phyloP scores from a whole-genome alignment of 2,113 vertebrate species.

The Pachycephala philippinensis region DNA sequence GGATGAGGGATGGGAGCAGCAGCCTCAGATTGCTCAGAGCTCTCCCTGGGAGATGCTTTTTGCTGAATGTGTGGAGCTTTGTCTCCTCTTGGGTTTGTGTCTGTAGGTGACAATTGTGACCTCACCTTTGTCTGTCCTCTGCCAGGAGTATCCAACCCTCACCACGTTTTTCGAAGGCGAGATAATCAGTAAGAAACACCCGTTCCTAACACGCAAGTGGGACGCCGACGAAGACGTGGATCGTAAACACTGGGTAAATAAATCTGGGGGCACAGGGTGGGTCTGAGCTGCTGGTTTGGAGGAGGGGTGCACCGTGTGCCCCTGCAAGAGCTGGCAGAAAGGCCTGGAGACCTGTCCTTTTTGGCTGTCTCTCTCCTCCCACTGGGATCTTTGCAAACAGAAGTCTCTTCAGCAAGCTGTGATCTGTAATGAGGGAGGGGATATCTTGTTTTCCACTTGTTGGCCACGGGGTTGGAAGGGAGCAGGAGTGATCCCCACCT shows the following conservation, averaged over 20 bases:
- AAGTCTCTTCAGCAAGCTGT: not conserved
- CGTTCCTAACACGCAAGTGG: slow-evolving; percentile 97
- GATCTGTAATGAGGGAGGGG: not conserved
- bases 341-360: not conserved
- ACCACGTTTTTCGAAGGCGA: slow-evolving; percentile 98
- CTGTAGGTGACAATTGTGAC: not conserved
- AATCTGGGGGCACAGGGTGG: not conserved
- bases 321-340: not conserved
- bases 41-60: not conserved
- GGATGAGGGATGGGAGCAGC: rapidly evolving
- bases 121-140: not conserved
- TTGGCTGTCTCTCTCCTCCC: not conserved
- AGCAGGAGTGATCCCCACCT: not conserved
- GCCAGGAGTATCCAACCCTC: slow-evolving; percentile 94
- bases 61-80: not conserved
- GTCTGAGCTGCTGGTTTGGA: not conserved
- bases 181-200: slow-evolving; percentile 94
- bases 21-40: rapidly evolving
- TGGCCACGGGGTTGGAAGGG: not conserved
- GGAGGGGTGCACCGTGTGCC: not conserved
- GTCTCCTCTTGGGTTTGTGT: not conserved
- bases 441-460: not conserved
- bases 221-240: slow-evolving; percentile 98
- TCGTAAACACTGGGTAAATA: slow-evolving; percentile 93
- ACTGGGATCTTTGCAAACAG: not conserved